phyloP scores from a whole-genome alignment of 2,888 invertebrate species.

The Hirtodrosophila duncani region DNA sequence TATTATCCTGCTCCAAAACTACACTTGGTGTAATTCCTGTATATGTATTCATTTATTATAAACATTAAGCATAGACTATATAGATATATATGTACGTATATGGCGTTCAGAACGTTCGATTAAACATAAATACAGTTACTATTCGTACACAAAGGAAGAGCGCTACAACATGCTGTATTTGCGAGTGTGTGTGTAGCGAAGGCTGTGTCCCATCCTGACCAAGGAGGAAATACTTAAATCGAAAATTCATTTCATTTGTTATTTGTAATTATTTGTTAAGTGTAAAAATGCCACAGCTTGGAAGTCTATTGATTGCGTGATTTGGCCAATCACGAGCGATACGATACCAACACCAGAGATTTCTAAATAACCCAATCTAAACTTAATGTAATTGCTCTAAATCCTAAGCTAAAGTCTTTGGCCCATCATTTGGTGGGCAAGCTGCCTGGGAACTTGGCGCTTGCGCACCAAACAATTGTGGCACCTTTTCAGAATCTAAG shows the following conservation, averaged over 20 bases:
- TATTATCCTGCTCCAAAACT: constrained; percentile 29
- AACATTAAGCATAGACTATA: constrained; percentile 54
- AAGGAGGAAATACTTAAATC: constrained; percentile 18
- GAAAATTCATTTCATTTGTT: background rate
- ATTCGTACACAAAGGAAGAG: constrained; percentile 29
- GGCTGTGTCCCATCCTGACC: constrained; percentile 44
- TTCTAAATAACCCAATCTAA: constrained; percentile 22
- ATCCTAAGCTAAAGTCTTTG: constrained; percentile 49
- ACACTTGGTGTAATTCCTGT: constrained; percentile 40
- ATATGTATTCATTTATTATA: constrained; percentile 61
- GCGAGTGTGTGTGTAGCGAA: constrained; percentile 37
- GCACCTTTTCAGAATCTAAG: constrained; percentile 29
- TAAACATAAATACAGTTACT: constrained; percentile 60
- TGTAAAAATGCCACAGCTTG: too few species aligned
- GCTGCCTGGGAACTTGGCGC: constrained; percentile 26
- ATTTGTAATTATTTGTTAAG: background rate
- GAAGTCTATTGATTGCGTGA: too few species aligned
- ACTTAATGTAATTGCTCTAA: constrained; percentile 48
- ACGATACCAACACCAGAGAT: constrained; percentile 50
- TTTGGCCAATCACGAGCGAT: constrained; percentile 1
- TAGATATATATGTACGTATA: constrained; percentile 41
- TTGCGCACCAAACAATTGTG: constrained; percentile 65
- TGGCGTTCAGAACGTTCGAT: constrained; percentile 65
- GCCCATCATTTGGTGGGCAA: constrained; percentile 64
- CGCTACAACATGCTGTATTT: constrained; percentile 42